Conservation (phyloP, 2,888 invertebrate genomes). For the Junonia oenone region DNA sequence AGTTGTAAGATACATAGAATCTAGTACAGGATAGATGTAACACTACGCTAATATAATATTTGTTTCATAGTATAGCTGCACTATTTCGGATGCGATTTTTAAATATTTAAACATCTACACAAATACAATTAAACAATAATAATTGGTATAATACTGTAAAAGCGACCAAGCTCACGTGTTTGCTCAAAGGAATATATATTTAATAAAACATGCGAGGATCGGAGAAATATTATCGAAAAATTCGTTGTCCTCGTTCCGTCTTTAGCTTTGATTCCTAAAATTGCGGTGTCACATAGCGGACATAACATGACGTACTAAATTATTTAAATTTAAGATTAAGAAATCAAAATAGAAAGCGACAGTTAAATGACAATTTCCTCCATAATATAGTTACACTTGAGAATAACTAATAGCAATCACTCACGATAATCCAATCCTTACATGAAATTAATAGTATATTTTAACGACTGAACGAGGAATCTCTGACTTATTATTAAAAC, state of each 20-base stretch:
- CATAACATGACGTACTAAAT: background rate
- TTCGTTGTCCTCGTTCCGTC: background rate
- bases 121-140: background rate
- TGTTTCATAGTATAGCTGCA: background rate
- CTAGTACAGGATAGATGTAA: background rate
- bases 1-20: background rate
- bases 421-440: background rate
- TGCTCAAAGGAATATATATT: background rate
- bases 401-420: too few species aligned
- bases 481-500: too few species aligned
- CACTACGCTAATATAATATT: background rate
- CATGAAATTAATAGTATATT: background rate
- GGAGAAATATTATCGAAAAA: background rate
- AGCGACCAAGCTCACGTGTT: constrained; percentile 1
- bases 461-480: too few species aligned
- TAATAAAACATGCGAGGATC: background rate
- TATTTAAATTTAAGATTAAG: too few species aligned
- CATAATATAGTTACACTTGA: too few species aligned
- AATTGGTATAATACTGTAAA: background rate
- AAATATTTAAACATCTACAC: background rate
- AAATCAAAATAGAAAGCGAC: too few species aligned
- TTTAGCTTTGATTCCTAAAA: background rate
- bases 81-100: background rate
- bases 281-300: background rate
- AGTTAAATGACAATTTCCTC: too few species aligned